Conservation (phyloP, 2,888 invertebrate genomes). For the Serrognathus titanus region DNA sequence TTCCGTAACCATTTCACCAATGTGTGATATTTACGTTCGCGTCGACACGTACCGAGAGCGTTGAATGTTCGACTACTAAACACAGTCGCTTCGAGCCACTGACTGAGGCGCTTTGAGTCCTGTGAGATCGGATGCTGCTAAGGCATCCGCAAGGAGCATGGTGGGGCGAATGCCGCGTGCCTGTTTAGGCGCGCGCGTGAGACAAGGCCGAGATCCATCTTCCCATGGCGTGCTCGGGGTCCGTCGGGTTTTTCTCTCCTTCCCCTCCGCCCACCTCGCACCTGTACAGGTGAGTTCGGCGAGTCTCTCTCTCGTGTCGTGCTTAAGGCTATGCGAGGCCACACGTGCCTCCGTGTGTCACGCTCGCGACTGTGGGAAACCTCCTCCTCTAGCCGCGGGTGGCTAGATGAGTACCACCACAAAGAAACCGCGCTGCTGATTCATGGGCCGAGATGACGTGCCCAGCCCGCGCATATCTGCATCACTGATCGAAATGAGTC, state of each 20-base stretch:
- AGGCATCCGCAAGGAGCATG: slow-evolving; percentile 21
- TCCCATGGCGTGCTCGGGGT: slow-evolving; percentile 29
- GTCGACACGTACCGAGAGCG: neutral
- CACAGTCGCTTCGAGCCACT: neutral
- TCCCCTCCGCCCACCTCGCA: neutral
- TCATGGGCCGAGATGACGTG: slow-evolving; percentile 25
- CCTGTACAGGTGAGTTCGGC: slow-evolving; percentile 19
- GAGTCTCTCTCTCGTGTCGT: slow-evolving; percentile 31
- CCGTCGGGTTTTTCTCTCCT: slow-evolving; percentile 23
- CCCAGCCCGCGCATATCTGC: slow-evolving; percentile 18
- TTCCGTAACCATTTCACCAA: slow-evolving; percentile 22
- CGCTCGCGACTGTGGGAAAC: slow-evolving; percentile 48
- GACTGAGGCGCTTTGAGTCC: slow-evolving; percentile 2
- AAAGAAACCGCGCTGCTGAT: slow-evolving; percentile 25
- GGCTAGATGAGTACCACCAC: slow-evolving; percentile 28
- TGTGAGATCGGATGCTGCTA: slow-evolving; percentile 12
- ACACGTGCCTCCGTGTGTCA: slow-evolving; percentile 49
- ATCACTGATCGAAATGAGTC: slow-evolving; percentile 24
- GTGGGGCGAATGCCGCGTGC: slow-evolving; percentile 20
- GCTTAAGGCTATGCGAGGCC: slow-evolving; percentile 46
- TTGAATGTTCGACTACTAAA: neutral
- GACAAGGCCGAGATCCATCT: slow-evolving; percentile 29
- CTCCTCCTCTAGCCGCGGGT: slow-evolving; percentile 44
- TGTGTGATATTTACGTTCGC: neutral
- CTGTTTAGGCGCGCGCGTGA: slow-evolving; percentile 24